These are phyloP conservation scores for Microhierax caerulescens DNA, from an alignment of 2,797 vertebrate genomes.

Conservation along the genomic window DNA sequence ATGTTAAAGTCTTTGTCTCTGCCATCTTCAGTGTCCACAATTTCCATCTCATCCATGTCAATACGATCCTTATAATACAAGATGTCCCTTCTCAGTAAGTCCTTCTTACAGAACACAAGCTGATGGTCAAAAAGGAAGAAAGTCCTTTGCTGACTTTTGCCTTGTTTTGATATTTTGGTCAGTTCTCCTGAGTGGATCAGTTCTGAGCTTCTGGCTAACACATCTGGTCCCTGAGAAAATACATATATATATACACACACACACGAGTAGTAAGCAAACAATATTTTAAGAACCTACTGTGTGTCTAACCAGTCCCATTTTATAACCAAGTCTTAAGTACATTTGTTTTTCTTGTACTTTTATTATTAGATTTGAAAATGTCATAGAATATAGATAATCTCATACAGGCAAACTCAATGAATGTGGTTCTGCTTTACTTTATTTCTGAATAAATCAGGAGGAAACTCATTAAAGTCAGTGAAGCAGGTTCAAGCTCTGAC, in stretches of 20 bases:
- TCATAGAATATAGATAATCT: background rate
- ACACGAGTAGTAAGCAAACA: background rate
- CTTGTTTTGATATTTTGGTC: slow-evolving; percentile 85
- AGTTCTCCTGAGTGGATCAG: slow-evolving; percentile 95
- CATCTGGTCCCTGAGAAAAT: slow-evolving; percentile 79
- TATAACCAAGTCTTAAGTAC: background rate
- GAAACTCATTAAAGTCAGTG: background rate
- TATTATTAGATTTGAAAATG: background rate
- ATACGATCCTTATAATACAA: slow-evolving; percentile 91
- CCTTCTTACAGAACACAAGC: slow-evolving; percentile 94
- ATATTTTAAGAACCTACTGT: background rate
- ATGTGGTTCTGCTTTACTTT: background rate
- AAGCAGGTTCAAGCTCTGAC: background rate
- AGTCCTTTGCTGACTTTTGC: slow-evolving; percentile 93
- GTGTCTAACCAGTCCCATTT: background rate
- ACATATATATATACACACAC: background rate
- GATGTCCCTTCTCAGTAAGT: slow-evolving; percentile 91
- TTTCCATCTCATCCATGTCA: slow-evolving; percentile 86
- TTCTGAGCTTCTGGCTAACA: slow-evolving; percentile 91
- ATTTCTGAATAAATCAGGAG: background rate
- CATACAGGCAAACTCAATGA: background rate
- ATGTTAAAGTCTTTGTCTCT: slow-evolving; percentile 85
- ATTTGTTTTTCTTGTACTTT: background rate
- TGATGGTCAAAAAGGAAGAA: slow-evolving; percentile 99
- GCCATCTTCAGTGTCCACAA: slow-evolving; percentile 86